Percentiles rank a stretch among this genome's conserved stretches.
These are phyloP conservation scores for Coptodon bakossiorum DNA, from an alignment of 2,113 vertebrate genomes.

Conservation along the genomic window DNA sequence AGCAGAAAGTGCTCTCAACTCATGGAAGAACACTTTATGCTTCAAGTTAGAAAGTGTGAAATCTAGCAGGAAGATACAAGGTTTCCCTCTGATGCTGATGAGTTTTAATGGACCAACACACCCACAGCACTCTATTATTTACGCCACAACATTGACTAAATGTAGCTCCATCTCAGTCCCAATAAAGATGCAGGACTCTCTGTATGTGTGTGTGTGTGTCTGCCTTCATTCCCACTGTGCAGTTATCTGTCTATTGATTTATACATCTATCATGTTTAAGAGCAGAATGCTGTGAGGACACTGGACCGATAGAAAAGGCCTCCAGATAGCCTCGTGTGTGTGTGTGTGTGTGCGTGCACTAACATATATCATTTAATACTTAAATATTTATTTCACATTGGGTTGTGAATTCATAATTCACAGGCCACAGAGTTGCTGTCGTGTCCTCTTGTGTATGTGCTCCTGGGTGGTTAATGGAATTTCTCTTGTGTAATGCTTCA, in stretches of 20 bases:
- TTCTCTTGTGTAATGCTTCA: not conserved
- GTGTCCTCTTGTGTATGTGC: not conserved
- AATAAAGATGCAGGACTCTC: not conserved
- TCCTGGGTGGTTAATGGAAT: not conserved
- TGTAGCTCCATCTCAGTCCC: not conserved
- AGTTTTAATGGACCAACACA: not conserved
- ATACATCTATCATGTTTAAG: not conserved
- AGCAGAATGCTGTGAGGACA: not conserved
- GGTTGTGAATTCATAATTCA: not conserved
- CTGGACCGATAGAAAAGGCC: not conserved
- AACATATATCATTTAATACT: not conserved
- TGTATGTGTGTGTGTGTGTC: not conserved
- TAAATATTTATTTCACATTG: not conserved
- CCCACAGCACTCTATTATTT: not conserved
- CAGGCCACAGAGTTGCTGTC: not conserved
- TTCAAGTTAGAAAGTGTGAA: not conserved
- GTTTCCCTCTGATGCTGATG: not conserved
- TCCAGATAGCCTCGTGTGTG: not conserved
- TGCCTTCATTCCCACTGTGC: not conserved
- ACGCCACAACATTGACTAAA: not conserved
- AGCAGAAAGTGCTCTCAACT: not conserved
- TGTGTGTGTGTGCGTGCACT: not conserved
- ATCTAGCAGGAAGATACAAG: not conserved
- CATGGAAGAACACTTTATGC: not conserved
- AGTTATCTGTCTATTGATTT: not conserved